A percentile compares a stretch with the other conserved stretches of the same genome.
Evolutionary conservation across 1,140 invertebrate species (phyloP).

Genomic region (Sweltsa coloradensis): DNA sequence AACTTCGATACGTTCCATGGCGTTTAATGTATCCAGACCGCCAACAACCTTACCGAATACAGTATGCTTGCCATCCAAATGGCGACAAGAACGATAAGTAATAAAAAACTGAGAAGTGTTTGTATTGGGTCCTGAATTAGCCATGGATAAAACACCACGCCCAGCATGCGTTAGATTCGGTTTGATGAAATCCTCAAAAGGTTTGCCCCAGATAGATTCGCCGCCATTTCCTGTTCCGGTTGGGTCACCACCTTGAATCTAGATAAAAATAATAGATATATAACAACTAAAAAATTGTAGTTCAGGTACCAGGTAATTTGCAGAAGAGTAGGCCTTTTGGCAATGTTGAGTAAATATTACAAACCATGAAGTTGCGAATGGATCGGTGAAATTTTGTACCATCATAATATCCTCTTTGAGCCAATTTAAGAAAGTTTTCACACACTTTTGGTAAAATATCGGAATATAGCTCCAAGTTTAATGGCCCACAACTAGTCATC

Average conservation of each 20-base stretch:
- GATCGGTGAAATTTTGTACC: slow-evolving; percentile 90
- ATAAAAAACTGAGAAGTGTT: slow-evolving; percentile 99
- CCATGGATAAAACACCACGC: slow-evolving; percentile 92
- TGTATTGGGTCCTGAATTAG: slow-evolving; percentile 90
- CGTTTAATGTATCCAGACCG: slow-evolving; percentile 80
- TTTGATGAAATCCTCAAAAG: slow-evolving; percentile 92
- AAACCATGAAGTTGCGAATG: slow-evolving; percentile 95
- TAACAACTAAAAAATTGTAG: no score
- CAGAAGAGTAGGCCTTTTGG: not conserved
- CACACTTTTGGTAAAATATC: slow-evolving; percentile 87
- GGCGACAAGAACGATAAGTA: slow-evolving; percentile 91
- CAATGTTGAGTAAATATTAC: slow-evolving; percentile 14
- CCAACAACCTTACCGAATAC: slow-evolving; percentile 96
- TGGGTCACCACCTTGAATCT: slow-evolving; percentile 99
- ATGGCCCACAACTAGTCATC: slow-evolving; percentile 75
- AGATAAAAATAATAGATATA: slow-evolving; percentile 20
- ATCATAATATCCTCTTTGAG: slow-evolving; percentile 86
- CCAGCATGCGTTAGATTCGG: slow-evolving; percentile 83
- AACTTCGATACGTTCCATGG: slow-evolving; percentile 87
- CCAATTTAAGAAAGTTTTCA: slow-evolving; percentile 94
- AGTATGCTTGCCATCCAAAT: slow-evolving; percentile 93
- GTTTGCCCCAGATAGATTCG: slow-evolving; percentile 85
- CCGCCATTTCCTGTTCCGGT: slow-evolving; percentile 91
- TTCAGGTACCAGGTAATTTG: not conserved
- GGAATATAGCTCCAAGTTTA: slow-evolving; percentile 93